phyloP scores from a whole-genome alignment of 2,888 invertebrate genomes.

The Cataglyphis albicans region DNA sequence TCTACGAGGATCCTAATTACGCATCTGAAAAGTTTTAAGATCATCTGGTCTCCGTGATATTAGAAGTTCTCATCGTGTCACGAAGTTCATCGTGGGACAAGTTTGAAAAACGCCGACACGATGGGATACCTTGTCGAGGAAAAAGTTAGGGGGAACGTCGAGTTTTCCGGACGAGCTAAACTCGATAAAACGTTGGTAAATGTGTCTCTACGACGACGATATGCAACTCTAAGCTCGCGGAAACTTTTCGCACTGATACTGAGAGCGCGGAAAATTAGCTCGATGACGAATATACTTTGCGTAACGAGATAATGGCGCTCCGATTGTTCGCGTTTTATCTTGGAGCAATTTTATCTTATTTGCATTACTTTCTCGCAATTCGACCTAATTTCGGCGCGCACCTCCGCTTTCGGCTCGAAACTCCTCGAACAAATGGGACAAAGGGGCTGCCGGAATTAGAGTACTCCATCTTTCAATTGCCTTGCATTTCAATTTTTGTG shows the following conservation, averaged over 20 bases:
- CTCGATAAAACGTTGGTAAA: slow-evolving; percentile 64
- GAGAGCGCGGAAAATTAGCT: slow-evolving; percentile 59
- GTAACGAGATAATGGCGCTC: slow-evolving; percentile 28
- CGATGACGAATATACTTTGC: slow-evolving; percentile 56
- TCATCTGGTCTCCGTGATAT: slow-evolving; percentile 56
- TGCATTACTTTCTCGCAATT: slow-evolving; percentile 30
- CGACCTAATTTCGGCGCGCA: slow-evolving; percentile 43
- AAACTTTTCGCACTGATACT: slow-evolving; percentile 51
- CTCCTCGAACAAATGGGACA: slow-evolving; percentile 48
- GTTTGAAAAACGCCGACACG: slow-evolving; percentile 54
- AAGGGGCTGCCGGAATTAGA: slow-evolving; percentile 26
- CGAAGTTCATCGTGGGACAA: slow-evolving; percentile 53
- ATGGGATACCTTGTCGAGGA: slow-evolving; percentile 50
- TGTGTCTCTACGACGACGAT: slow-evolving; percentile 45
- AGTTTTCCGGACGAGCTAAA: slow-evolving; percentile 57
- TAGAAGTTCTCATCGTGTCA: slow-evolving; percentile 48
- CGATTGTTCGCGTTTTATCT: slow-evolving; percentile 44
- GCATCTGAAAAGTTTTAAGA: slow-evolving; percentile 58
- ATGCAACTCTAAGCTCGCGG: slow-evolving; percentile 38
- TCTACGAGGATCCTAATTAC: slow-evolving; percentile 56
- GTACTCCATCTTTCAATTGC: slow-evolving; percentile 56
- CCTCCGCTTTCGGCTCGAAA: slow-evolving; percentile 27
- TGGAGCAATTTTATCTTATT: slow-evolving; percentile 36
- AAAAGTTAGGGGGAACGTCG: slow-evolving; percentile 51
- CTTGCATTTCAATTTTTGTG: slow-evolving; percentile 59